Percentiles rank a stretch among this genome's conserved stretches.
These are phyloP conservation scores for Periparus ater DNA, from an alignment of 2,797 vertebrate genomes.

Conservation along the genomic window DNA sequence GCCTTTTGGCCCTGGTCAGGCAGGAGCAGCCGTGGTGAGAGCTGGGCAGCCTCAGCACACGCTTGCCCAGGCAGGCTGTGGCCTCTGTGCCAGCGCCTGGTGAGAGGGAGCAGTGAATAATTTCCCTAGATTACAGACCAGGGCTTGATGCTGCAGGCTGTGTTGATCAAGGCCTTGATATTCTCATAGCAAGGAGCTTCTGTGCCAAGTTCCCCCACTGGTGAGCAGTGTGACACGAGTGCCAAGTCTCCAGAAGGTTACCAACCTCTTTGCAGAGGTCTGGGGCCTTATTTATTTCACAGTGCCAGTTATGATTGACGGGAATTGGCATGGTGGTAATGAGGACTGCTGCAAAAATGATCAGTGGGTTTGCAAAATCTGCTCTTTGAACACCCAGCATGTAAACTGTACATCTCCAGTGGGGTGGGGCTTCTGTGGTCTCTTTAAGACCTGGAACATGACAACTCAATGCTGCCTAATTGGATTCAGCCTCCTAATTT, in stretches of 20 bases:
- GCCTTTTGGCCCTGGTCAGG: not conserved
- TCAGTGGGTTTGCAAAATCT: not conserved
- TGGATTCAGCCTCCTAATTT: not conserved
- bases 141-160: not conserved
- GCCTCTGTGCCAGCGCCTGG: accelerated
- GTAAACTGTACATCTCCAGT: not conserved
- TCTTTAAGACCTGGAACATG: not conserved
- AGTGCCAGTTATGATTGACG: constrained; percentile 37
- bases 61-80: not conserved
- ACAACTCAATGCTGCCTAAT: not conserved
- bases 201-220: not conserved
- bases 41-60: not conserved
- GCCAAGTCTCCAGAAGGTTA: not conserved
- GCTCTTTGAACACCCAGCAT: not conserved
- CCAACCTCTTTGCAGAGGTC: not conserved
- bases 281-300: not conserved
- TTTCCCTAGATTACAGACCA: not conserved
- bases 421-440: not conserved
- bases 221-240: accelerated
- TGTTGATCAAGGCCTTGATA: not conserved
- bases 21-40: not conserved
- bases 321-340: constrained; percentile 47
- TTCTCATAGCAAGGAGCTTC: not conserved
- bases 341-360: not conserved
- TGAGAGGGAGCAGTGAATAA: not conserved